Base-by-base conservation (phyloP, 35 echinoderm and acorn worm genomes). In the Eucidaris tribuloides region DNA sequence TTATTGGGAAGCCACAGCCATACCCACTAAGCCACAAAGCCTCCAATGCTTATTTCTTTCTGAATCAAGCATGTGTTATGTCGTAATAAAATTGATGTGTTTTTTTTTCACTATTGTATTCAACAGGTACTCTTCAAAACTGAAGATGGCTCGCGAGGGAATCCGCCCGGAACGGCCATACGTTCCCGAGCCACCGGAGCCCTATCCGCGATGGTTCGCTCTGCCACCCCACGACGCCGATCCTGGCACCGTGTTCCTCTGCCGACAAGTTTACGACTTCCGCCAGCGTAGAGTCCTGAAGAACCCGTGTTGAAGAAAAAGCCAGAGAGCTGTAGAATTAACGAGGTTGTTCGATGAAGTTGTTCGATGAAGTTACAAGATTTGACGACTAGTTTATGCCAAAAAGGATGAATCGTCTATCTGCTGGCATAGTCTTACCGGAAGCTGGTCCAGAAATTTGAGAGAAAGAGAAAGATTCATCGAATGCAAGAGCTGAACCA, bases 181-280 rank as follows among this genome's bases (percentile, higher is more conserved):
- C 7, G 90, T 97, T 36, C 94, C 94, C 4, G 85, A 86, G 22
- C 59, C 79, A 29, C 62, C 80, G 5, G 85, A 81, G 14, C 71
- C 46, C 61, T 92, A 92, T 65, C 45, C 82, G 2, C 46, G 94
- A 76, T 30, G 79, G 78, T 25, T 65, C 42, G 20, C 55, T 18
- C 79, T 92, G 20, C 90, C 91, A 19, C 66, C 65, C 17, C 50
- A 66, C 2, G 84, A 79, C 37, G 71, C 62, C 44, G 86, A 87
- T 45, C 82, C 86, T 0, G 90, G 85, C 38, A 68, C 77, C 33
- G 89, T 97, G 40, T 97, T 92, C 62, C 61, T 97, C 19, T 97
- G 94, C 62, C 80, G 94, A n/a, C 94, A 92, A 48, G 94, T 97
- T 18, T 97, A 97, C 57, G 94, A 97, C 68, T 97, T 89, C 59